Conservation (phyloP, 2,888 invertebrate genomes). For the Augochlorella aurata region DNA sequence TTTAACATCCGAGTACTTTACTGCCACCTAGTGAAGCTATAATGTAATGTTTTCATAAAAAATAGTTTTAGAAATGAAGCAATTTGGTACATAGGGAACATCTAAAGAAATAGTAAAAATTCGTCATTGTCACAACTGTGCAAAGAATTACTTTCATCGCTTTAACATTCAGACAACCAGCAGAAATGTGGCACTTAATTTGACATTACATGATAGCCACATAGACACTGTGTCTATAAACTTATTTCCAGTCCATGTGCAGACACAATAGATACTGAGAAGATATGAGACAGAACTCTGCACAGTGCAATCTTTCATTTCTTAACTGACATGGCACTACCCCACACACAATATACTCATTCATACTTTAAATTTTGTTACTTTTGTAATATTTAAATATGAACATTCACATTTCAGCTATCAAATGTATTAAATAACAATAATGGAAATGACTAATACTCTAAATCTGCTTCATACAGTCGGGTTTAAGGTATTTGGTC, state of each 20-base stretch:
- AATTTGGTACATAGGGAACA: slow-evolving; percentile 44
- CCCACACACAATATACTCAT: slow-evolving; percentile 56
- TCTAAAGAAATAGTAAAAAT: slow-evolving; percentile 49
- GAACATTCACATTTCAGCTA: slow-evolving; percentile 62
- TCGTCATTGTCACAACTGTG: slow-evolving; percentile 36
- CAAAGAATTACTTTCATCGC: slow-evolving; percentile 57
- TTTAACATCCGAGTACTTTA: slow-evolving; percentile 57
- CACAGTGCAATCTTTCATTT: slow-evolving; percentile 44
- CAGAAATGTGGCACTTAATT: slow-evolving; percentile 57
- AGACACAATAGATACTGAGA: slow-evolving; percentile 54
- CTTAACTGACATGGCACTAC: slow-evolving; percentile 59
- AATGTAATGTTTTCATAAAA: slow-evolving; percentile 29
- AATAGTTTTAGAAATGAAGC: slow-evolving; percentile 41
- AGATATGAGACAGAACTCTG: slow-evolving; percentile 47
- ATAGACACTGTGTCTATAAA: slow-evolving; percentile 52
- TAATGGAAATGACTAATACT: slow-evolving; percentile 60
- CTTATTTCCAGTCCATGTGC: slow-evolving; percentile 46
- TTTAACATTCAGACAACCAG: slow-evolving; percentile 46
- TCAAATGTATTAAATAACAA: slow-evolving; percentile 69
- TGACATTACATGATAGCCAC: slow-evolving; percentile 41
- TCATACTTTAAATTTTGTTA: slow-evolving; percentile 60
- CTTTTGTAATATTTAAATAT: slow-evolving; percentile 56
- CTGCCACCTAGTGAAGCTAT: slow-evolving; percentile 59
- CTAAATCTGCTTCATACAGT: slow-evolving; percentile 54
- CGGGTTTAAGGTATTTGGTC: slow-evolving; percentile 66